A percentile compares a stretch with the other conserved stretches of the same genome.
Conservation (phyloP, 2,113 vertebrate species). For the Orcinus orca region DNA sequence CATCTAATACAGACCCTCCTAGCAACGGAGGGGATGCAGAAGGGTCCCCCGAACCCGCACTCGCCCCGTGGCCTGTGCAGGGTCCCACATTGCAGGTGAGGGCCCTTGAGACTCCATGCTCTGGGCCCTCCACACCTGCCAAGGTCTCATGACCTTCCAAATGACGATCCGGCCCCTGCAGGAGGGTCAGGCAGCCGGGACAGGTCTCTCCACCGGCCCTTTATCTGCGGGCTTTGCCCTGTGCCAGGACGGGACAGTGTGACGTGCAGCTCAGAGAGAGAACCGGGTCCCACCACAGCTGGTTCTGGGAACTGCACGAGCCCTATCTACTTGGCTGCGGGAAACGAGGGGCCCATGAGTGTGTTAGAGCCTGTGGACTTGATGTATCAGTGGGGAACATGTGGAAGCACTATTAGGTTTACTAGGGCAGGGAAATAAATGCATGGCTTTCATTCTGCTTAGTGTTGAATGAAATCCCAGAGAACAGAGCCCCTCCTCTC, state of each 20-base stretch:
- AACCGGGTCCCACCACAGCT: fast-evolving
- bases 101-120: not conserved
- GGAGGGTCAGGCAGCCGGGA: no score
- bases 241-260: fast-evolving
- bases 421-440: not conserved
- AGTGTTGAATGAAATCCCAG: not conserved
- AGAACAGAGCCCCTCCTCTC: not conserved
- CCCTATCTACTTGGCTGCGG: fast-evolving
- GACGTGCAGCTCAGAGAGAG: not conserved
- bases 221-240: fast-evolving
- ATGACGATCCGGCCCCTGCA: fast-evolving
- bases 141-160: not conserved
- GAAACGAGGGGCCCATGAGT: not conserved
- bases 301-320: fast-evolving
- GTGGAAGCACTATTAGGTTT: not conserved
- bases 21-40: fast-evolving
- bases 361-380: not conserved
- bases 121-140: not conserved
- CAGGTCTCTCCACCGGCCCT: not conserved
- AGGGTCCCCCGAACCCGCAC: no score
- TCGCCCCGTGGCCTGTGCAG: no score
- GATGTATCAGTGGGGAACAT: not conserved
- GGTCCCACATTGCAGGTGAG: not conserved
- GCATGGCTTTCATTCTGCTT: not conserved
- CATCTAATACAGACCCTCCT: no score